These are phyloP conservation scores for Paragorgia papillata DNA, from an alignment of 92 coral and sea anemone species.

Conservation along the genomic window DNA sequence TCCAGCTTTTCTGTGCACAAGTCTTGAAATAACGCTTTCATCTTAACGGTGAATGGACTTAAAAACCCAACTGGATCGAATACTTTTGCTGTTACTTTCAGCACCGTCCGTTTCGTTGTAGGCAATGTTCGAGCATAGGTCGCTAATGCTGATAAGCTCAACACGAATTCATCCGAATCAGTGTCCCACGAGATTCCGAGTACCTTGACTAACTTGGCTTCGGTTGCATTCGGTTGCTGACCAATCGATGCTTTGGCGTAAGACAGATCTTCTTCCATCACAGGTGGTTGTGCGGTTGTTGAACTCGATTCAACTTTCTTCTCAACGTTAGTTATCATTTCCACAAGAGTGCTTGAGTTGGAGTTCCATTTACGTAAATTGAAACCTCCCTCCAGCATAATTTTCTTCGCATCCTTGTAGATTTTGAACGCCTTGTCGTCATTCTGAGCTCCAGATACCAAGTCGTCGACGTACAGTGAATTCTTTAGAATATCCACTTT, in stretches of 20 bases:
- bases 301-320: neutral
- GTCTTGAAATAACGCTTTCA: too few species aligned
- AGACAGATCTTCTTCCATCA: neutral
- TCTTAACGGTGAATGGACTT: too few species aligned
- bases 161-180: conserved; percentile 52
- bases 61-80: neutral
- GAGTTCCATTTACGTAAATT: conserved; percentile 43
- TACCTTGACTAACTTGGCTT: conserved; percentile 42
- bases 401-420: conserved; percentile 17
- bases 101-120: conserved; percentile 37
- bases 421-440: conserved; percentile 28
- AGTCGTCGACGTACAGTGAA: conserved; percentile 41
- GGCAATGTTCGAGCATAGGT: conserved; percentile 46
- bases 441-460: conserved; percentile 20
- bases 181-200: conserved; percentile 47
- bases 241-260: conserved; percentile 13
- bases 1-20: too few species aligned
- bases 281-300: neutral
- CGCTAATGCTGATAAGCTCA: conserved; percentile 40
- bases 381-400: conserved; percentile 37
- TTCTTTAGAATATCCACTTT: conserved; percentile 27
- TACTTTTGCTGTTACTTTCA: neutral
- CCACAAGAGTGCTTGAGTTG: conserved; percentile 6
- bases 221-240: conserved; percentile 12
- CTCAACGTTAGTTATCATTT: neutral